Evolutionary conservation across 2,888 invertebrate genomes (phyloP), one percentile per base, ranked within the genome.

Genomic region (Aporophyla lueneburgensis): DNA sequence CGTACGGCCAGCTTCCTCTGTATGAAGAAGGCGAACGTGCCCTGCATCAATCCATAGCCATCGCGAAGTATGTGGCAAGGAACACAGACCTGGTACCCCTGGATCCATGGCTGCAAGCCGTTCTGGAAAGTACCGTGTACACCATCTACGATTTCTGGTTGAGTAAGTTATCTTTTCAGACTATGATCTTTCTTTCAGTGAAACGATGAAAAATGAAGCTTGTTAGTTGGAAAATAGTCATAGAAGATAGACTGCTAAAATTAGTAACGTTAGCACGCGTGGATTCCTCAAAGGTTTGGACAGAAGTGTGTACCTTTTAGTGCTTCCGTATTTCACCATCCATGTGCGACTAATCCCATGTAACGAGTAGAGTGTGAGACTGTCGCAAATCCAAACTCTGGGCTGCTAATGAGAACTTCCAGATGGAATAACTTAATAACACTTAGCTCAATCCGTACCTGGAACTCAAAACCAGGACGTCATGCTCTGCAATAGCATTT

Each of bases 31-130:
- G 91, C 3, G 89, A 87, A 59, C 89, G 88, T 12, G 82, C 83
- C 0, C 88, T 96, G 4, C 91, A 93, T 84, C 95, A 96, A 85
- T 95, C 95, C 0, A 67, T 95, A 33, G 96, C 97, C 51, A 97
- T 97, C 68, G 94, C 95, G 54, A 97, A 97, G 70, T 97, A 96
- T 85, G 86, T 97, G 2, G 97, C 96, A 4, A 93, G 93, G 74
- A 94, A 96, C 85, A 93, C 93, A 49, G 93, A 95, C 46, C 93
- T 97, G 2, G 92, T 97, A 59, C 96, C 97, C 1, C 85, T 90
- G 1, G 95, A 97, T 78, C 95, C 96, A 4, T 93, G 96, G 91
- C 94, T 97, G 59, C 96, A 96, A 78, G 93, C 96, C 5, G 90
- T 96, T 5, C 91, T 97, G 69, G 97, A 97, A 72, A 93, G 95